Evolutionary conservation across 2,113 vertebrate species (phyloP).

Genomic region (Rhegmatorhina hoffmannsi): DNA sequence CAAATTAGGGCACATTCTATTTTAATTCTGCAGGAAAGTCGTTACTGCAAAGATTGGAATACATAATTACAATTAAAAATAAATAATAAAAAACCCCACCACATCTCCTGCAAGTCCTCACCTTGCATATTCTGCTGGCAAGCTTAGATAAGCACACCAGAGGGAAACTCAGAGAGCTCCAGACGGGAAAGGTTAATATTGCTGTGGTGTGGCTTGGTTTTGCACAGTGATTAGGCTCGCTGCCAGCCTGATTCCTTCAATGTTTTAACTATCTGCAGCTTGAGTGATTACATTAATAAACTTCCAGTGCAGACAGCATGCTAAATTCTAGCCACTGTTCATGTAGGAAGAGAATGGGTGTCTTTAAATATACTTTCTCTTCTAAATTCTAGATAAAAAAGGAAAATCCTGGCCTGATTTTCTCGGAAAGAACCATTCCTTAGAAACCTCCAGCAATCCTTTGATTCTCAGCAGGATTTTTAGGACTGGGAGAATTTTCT

Average conservation of each 20-base stretch:
- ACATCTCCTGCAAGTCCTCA: background rate
- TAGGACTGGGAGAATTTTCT: background rate
- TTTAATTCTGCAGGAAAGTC: background rate
- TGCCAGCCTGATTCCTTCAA: conserved; percentile 24
- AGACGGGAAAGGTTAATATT: background rate
- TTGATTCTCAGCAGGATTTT: background rate
- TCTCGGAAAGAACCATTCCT: background rate
- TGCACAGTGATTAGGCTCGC: background rate
- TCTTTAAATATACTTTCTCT: background rate
- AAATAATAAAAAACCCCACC: background rate
- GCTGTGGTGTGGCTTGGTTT: background rate
- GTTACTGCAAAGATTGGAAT: background rate
- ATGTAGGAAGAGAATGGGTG: background rate
- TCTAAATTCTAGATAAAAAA: background rate
- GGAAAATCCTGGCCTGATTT: background rate
- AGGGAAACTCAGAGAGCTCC: background rate
- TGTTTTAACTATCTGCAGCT: conserved; percentile 26
- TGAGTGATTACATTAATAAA: conserved; percentile 41
- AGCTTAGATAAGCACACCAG: background rate
- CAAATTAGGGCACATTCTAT: background rate
- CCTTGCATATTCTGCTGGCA: background rate
- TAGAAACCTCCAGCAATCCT: background rate
- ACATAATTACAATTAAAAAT: background rate
- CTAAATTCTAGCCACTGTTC: background rate
- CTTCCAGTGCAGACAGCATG: background rate